Percentiles rank a stretch among this genome's conserved stretches.
phyloP scores from a whole-genome alignment of 2,113 vertebrate genomes.

The Oncorhynchus keta region DNA sequence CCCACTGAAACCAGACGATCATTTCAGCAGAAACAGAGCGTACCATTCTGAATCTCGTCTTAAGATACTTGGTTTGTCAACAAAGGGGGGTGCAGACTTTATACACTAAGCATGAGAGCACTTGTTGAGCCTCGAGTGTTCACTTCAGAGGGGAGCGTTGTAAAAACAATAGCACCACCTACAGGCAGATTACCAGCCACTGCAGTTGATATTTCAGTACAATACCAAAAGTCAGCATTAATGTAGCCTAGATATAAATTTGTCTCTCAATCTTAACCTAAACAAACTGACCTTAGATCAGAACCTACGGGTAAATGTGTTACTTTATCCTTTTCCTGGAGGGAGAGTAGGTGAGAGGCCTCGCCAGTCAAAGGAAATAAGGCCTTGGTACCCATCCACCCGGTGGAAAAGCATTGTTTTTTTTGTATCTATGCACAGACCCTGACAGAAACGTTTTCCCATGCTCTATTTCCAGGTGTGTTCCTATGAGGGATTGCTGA shows the following conservation, averaged over 20 bases:
- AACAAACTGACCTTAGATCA: neutral
- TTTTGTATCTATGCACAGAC: constrained; percentile 25
- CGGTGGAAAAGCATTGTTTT: constrained; percentile 29
- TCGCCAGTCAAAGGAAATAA: neutral
- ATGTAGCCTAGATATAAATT: neutral
- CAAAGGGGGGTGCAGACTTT: no score
- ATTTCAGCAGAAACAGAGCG: no score
- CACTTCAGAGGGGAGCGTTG: neutral
- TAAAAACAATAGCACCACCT: constrained; percentile 52
- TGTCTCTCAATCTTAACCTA: neutral
- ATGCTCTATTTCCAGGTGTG: constrained; percentile 37
- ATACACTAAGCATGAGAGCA: no score
- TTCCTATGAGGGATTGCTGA: constrained; percentile 35
- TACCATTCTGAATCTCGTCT: no score
- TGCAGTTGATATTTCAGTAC: neutral
- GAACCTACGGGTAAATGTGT: neutral
- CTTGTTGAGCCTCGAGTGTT: neutral
- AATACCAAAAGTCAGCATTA: neutral
- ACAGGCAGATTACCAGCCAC: constrained; percentile 30
- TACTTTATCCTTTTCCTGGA: neutral
- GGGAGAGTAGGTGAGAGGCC: neutral
- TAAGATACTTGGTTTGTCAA: neutral
- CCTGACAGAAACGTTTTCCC: constrained; percentile 37
- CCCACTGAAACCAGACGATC: neutral
- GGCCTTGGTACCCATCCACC: neutral